phyloP scores from a whole-genome alignment of 2,797 vertebrate species.

The Orientallactaga sibirica region DNA sequence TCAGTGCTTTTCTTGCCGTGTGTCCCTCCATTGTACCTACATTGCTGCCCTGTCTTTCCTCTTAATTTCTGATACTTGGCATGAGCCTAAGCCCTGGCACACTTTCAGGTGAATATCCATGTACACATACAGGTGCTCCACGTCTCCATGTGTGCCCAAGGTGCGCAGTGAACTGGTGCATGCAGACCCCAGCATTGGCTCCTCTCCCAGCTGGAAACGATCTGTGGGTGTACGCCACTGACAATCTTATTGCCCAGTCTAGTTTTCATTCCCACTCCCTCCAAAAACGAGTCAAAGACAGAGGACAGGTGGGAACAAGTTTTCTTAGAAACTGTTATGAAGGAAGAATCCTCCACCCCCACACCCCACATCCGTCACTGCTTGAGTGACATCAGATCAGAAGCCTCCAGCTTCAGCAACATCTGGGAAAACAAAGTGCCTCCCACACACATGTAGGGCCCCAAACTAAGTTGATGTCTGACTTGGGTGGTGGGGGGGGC shows the following conservation, averaged over 20 bases:
- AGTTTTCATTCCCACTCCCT: conserved; percentile 67
- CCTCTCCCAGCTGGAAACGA: conserved; percentile 18
- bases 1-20: neutral
- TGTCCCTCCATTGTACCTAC: neutral
- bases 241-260: neutral
- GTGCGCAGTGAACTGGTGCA: neutral
- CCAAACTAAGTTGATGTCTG: conserved; percentile 22
- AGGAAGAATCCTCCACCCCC: conserved; percentile 49
- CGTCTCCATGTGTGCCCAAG: neutral
- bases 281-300: conserved; percentile 79
- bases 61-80: neutral
- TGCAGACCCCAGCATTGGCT: neutral
- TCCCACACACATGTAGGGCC: neutral
- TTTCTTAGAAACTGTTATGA: conserved; percentile 74
- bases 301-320: conserved; percentile 67
- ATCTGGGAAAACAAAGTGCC: neutral
- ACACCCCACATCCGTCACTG: conserved; percentile 21
- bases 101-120: neutral
- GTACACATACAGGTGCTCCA: neutral
- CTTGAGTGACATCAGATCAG: conserved; percentile 24
- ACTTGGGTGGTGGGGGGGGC: neutral
- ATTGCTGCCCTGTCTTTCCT: neutral
- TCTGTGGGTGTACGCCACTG: neutral
- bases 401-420: conserved; percentile 35
- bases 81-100: neutral